These are phyloP conservation scores for Marmota monax DNA, from an alignment of 2,113 vertebrate species.

Conservation along the genomic window DNA sequence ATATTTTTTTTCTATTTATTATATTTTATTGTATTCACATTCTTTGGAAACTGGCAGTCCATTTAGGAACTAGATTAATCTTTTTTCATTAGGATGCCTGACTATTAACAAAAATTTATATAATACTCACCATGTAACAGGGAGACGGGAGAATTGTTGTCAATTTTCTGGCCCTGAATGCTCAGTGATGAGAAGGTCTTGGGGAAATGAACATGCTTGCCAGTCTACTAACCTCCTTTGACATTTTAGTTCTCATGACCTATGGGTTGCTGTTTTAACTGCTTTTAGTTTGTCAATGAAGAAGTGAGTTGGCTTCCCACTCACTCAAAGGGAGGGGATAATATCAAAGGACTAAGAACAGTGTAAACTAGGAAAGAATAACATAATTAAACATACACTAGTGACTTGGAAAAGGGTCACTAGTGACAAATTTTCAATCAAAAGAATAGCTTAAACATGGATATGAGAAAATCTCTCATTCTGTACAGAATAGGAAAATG, in stretches of 20 bases:
- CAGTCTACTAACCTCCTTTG: not conserved
- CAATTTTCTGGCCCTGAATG: not conserved
- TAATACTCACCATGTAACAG: not conserved
- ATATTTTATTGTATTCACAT: constrained; percentile 19
- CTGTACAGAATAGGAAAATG: not conserved
- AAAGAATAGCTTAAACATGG: not conserved
- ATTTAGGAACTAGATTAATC: not conserved
- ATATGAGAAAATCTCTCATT: not conserved
- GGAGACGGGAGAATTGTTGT: not conserved
- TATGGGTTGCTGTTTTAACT: not conserved
- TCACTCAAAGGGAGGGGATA: not conserved
- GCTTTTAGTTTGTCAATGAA: not conserved
- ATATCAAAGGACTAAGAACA: not conserved
- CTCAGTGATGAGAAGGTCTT: not conserved
- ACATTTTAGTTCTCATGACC: not conserved
- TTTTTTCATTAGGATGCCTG: constrained; percentile 51
- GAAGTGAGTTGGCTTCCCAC: not conserved
- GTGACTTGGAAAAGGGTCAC: not conserved
- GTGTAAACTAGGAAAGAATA: not conserved
- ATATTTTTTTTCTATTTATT: not conserved
- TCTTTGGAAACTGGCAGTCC: constrained; percentile 34
- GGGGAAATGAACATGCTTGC: not conserved
- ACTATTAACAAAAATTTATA: constrained; percentile 29
- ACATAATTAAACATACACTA: not conserved
- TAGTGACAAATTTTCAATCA: not conserved